Evolutionary conservation across 1,140 invertebrate species (phyloP).

Genomic region (Brachionus paranguensis): DNA sequence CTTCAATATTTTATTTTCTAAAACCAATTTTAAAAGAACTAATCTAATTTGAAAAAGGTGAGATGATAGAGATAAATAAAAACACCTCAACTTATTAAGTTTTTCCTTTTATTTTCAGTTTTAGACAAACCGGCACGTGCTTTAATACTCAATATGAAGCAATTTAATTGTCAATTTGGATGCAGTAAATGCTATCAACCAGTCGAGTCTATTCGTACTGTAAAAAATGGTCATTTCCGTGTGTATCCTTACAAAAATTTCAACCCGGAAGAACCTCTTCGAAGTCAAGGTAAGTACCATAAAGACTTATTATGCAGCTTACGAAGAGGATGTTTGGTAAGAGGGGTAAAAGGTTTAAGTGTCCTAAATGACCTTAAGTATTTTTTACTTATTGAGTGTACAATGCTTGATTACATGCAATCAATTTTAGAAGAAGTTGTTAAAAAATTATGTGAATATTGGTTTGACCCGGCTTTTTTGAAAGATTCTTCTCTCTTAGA

Average conservation of each 20-base stretch:
- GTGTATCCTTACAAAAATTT: not conserved
- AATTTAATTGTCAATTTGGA: not conserved
- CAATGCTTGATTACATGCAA: not conserved
- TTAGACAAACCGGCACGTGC: not conserved
- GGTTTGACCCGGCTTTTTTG: not conserved
- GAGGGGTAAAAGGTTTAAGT: not conserved
- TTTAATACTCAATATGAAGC: not conserved
- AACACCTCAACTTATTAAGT: not conserved
- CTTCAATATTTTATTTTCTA: not conserved
- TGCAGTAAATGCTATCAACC: not conserved
- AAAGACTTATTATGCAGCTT: not conserved
- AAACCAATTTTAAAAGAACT: not conserved
- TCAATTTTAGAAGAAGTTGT: not conserved
- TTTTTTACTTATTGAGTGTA: not conserved
- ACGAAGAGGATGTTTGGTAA: not conserved
- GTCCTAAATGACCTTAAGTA: not conserved
- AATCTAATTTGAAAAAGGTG: not conserved
- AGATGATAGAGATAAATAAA: not conserved
- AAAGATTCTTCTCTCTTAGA: not conserved
- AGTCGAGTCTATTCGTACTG: not conserved
- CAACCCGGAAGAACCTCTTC: not conserved
- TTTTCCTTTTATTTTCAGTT: not conserved
- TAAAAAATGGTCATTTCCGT: not conserved
- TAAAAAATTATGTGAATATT: not conserved
- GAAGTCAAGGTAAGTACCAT: not conserved